Base-by-base conservation (phyloP, 2,113 vertebrate species). In the Oryctolagus cuniculus region DNA sequence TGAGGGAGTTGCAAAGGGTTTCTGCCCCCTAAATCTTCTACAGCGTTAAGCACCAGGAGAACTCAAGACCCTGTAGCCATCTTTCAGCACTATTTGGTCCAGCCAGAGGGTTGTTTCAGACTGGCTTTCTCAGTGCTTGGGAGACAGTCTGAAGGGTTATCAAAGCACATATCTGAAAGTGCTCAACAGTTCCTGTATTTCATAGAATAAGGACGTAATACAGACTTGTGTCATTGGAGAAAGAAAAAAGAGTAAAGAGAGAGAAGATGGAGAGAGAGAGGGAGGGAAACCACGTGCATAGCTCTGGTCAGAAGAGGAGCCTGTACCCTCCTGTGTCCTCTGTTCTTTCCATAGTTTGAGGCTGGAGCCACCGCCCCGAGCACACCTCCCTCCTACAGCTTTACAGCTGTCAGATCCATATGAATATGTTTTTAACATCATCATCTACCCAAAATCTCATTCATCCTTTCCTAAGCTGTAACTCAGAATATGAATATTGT, bases 401-500 rank as follows among this genome's bases (percentile, higher is more conserved):
- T 64, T 25, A 21, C 78, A 63, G 38, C 27, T 55, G 58, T 81
- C 44, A 86, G 49, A 89, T 51, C 34, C 31, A 81, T 34, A 51
- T 21, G 69, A 79, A 34, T 64, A 15, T 0, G 2, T 19, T 74
- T 75, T 92, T n/a, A 63, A 85, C 61, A 44, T 92, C 64, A 44
- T 31, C 10, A 61, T 82, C 51, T 72, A 6, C 77, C 11, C 12
- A 8, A 92, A 96, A 58, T 94, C 34, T 81, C 67, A 70, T 84
- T 64, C 36, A 75, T 85, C 94, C 58, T 77, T 55, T 91, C 80
- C 74, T 51, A 89, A 92, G 10, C 22, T 66, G 19, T 92, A 81
- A 92, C 53, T 24, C 19, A 86, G 36, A 92, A 94, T 93, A 85
- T 90, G 73, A 95, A 72, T 69, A 85, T 85, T n/a, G 16, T n/a